These are phyloP conservation scores for Muntiacus muntjak DNA, from an alignment of 2,113 vertebrate genomes.

Conservation along the genomic window DNA sequence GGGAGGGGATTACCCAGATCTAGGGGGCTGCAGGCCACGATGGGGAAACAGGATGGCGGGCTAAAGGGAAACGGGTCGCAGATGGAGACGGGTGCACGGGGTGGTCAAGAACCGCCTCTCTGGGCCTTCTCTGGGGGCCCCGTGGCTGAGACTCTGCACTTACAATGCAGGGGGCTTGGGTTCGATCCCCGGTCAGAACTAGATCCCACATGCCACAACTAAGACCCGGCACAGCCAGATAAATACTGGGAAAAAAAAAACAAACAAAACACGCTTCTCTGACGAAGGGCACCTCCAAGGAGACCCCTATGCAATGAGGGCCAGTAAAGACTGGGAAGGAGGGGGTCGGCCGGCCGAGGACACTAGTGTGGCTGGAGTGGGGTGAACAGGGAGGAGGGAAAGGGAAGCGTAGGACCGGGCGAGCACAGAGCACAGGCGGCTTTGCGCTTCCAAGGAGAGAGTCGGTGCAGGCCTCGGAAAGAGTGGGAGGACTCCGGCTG, in stretches of 20 bases:
- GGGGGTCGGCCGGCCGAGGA: neutral
- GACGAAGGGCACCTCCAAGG: neutral
- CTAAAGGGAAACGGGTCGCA: neutral
- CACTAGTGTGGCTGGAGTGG: neutral
- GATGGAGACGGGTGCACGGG: neutral
- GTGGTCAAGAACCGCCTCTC: neutral
- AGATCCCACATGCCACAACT: neutral
- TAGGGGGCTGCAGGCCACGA: neutral
- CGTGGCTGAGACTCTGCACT: neutral
- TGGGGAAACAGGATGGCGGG: neutral
- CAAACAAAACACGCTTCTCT: neutral
- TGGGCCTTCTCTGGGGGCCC: neutral
- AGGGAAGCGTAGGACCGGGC: neutral
- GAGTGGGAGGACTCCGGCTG: neutral
- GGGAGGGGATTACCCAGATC: neutral
- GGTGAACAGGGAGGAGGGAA: neutral
- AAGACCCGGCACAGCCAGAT: neutral
- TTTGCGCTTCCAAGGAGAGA: rapidly evolving
- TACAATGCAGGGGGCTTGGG: neutral
- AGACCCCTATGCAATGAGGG: neutral
- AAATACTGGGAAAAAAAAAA: neutral
- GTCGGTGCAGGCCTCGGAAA: neutral
- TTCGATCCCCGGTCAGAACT: neutral
- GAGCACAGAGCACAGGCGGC: rapidly evolving
- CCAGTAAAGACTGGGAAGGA: neutral